Percentiles rank a stretch among this genome's conserved stretches.
These are phyloP conservation scores for Lysandra coridon DNA, from an alignment of 2,888 invertebrate genomes.

Conservation along the genomic window DNA sequence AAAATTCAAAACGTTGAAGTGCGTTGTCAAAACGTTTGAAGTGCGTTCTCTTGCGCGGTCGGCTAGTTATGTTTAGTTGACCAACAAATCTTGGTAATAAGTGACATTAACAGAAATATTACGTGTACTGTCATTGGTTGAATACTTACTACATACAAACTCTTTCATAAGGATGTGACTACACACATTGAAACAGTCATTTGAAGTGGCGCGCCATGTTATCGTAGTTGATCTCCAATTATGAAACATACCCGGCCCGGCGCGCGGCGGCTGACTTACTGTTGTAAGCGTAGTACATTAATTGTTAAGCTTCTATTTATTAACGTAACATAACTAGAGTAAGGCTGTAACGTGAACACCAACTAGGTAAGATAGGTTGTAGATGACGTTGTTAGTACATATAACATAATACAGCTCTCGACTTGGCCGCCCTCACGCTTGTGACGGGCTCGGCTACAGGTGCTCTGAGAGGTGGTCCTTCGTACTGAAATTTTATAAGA, in stretches of 20 bases:
- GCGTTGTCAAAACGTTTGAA: too few relatives aligned
- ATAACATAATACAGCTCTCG: neutral
- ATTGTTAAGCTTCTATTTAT: constrained; percentile 16
- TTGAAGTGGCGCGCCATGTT: too few relatives aligned
- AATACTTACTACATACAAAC: too few relatives aligned
- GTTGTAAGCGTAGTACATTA: constrained; percentile 16
- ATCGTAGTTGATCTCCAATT: too few relatives aligned
- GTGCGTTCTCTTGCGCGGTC: too few relatives aligned
- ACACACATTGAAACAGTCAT: too few relatives aligned
- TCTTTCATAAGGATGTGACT: too few relatives aligned
- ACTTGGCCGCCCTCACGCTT: neutral
- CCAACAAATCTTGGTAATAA: too few relatives aligned
- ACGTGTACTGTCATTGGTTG: too few relatives aligned
- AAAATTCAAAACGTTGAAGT: too few relatives aligned
- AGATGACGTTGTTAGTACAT: neutral
- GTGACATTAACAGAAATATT: too few relatives aligned
- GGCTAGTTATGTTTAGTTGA: too few relatives aligned
- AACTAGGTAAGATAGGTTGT: constrained; percentile 50
- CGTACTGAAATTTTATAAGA: neutral
- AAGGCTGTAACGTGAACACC: constrained; percentile 62
- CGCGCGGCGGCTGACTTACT: neutral
- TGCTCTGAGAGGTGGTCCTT: neutral
- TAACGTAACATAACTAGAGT: neutral
- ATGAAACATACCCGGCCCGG: neutral
- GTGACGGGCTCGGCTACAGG: neutral